Conservation (phyloP, 2,888 invertebrate genomes). For the Himalopsyche anomala region DNA sequence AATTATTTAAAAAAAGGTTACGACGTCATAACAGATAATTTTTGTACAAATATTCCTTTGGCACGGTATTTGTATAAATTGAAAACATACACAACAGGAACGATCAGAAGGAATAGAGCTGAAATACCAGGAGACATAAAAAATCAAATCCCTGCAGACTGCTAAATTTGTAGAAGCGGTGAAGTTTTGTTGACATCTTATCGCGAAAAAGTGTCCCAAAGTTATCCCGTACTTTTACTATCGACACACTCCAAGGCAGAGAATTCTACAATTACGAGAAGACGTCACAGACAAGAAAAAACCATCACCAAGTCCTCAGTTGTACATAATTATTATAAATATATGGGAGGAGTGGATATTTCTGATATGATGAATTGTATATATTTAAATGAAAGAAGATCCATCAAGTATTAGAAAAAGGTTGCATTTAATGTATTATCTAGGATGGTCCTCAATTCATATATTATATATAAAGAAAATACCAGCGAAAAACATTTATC, state of each 20-base stretch:
- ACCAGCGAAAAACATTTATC: constrained; percentile 63
- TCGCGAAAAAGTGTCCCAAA: constrained; percentile 66
- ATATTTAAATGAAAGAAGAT: too few relatives aligned
- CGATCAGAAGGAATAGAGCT: constrained; percentile 62
- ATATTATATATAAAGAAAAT: too few relatives aligned
- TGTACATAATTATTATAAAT: constrained; percentile 59
- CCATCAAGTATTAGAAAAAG: too few relatives aligned
- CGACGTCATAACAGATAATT: constrained; percentile 66
- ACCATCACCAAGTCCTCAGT: too few relatives aligned
- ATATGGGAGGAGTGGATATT: too few relatives aligned
- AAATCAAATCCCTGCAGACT: constrained; percentile 42
- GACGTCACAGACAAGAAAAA: constrained; percentile 56
- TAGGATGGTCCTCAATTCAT: too few relatives aligned
- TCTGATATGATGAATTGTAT: too few relatives aligned
- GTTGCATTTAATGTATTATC: too few relatives aligned
- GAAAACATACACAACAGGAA: constrained; percentile 65
- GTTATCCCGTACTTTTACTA: constrained; percentile 66
- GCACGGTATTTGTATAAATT: constrained; percentile 62
- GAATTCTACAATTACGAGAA: constrained; percentile 60
- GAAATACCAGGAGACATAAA: constrained; percentile 58
- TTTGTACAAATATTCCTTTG: constrained; percentile 66
- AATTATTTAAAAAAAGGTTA: constrained; percentile 67
- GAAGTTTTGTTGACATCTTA: constrained; percentile 66
- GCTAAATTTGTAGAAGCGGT: constrained; percentile 54
- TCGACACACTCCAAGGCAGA: constrained; percentile 64